Conservation (phyloP, 2,113 vertebrate species). For the Calcarius ornatus region DNA sequence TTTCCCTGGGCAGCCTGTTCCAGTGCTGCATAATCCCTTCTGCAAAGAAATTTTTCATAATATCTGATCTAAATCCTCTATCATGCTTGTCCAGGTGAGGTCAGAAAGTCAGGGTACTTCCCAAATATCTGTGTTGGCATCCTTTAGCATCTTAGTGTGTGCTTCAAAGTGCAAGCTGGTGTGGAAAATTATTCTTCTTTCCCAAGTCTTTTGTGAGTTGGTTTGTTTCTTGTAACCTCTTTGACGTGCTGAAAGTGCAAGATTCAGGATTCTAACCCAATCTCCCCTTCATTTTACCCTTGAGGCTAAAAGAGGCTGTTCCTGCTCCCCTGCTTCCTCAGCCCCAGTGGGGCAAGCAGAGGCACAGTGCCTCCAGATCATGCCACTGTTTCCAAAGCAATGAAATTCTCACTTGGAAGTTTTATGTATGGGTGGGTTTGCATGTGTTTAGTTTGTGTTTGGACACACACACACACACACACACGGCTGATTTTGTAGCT, state of each 20-base stretch:
- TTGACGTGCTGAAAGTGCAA: neutral
- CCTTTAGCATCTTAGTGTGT: neutral
- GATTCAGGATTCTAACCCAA: neutral
- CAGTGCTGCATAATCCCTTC: neutral
- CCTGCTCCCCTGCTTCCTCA: neutral
- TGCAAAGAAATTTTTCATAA: neutral
- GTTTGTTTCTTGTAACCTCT: neutral
- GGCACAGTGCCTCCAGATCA: neutral
- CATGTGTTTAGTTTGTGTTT: neutral
- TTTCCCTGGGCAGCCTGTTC: neutral
- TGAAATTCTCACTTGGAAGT: neutral
- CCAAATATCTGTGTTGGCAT: accelerated
- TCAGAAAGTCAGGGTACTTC: neutral
- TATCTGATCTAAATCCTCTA: neutral
- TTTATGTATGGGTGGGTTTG: neutral
- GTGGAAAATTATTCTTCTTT: neutral
- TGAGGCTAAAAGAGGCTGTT: neutral
- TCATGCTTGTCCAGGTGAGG: neutral
- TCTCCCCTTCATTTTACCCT: neutral
- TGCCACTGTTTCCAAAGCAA: neutral
- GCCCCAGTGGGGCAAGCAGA: neutral
- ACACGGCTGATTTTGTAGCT: neutral
- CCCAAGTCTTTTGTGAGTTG: neutral
- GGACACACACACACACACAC: too few relatives aligned
- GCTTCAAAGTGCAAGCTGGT: neutral